Conservation (phyloP, 2,888 invertebrate genomes). For the Acrobeloides nanus region DNA sequence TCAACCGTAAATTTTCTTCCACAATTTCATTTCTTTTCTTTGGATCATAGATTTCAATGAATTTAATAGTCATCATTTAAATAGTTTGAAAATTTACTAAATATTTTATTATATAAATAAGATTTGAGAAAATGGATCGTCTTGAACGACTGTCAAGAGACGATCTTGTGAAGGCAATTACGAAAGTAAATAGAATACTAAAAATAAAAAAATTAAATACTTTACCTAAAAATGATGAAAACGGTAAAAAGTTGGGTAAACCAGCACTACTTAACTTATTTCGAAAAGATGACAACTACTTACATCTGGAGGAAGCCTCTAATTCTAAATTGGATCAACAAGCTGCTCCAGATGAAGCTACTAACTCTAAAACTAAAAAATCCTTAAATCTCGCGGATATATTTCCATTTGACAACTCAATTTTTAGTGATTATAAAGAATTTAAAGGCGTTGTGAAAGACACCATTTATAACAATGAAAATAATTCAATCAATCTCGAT, state of each 20-base stretch:
- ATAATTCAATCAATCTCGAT: slow-evolving; percentile 7
- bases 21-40: slow-evolving; percentile 26
- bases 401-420: slow-evolving; percentile 18
- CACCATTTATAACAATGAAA: slow-evolving; percentile 18
- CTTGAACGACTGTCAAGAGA: slow-evolving; percentile 19
- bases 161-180: slow-evolving; percentile 20
- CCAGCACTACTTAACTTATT: too few relatives aligned
- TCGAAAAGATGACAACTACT: too few relatives aligned
- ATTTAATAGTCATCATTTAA: slow-evolving; percentile 9
- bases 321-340: too few relatives aligned
- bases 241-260: background rate
- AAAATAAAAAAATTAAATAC: slow-evolving; percentile 3
- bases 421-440: slow-evolving; percentile 23
- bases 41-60: slow-evolving; percentile 27
- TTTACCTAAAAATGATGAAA: background rate
- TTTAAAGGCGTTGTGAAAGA: slow-evolving; percentile 10
- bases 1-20: slow-evolving; percentile 18
- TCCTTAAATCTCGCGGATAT: slow-evolving; percentile 14
- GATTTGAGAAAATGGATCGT: slow-evolving; percentile 19
- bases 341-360: background rate
- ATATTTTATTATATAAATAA: slow-evolving; percentile 21
- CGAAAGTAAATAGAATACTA: slow-evolving; percentile 15
- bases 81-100: slow-evolving; percentile 13
- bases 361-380: slow-evolving; percentile 7
- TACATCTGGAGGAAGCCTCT: too few relatives aligned